Percentiles rank a stretch among this genome's conserved stretches.
phyloP scores from a whole-genome alignment of 2,888 invertebrate species.

The Leptinotarsa haldemani region DNA sequence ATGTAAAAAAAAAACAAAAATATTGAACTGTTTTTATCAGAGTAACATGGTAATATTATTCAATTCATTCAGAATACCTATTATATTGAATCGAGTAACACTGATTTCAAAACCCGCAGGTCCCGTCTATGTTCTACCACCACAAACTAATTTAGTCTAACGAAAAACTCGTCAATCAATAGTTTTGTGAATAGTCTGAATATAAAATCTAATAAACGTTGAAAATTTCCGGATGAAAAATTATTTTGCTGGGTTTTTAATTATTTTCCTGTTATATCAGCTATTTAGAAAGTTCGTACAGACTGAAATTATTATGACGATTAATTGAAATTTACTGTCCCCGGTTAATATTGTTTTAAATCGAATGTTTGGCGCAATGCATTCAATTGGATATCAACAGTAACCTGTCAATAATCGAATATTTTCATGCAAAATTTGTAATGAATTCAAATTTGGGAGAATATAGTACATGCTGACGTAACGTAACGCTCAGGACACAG shows the following conservation, averaged over 20 bases:
- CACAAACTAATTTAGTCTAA: background rate
- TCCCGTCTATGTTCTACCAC: background rate
- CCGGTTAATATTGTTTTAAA: too few relatives aligned
- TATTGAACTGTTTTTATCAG: background rate
- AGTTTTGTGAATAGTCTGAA: background rate
- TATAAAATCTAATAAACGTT: background rate
- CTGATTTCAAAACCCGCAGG: background rate
- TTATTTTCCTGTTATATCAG: background rate
- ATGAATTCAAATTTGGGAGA: too few relatives aligned
- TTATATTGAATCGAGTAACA: background rate
- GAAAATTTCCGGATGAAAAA: constrained; percentile 4
- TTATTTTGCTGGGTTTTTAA: background rate
- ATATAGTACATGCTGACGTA: too few relatives aligned
- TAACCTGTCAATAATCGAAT: too few relatives aligned
- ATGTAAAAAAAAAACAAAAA: too few relatives aligned
- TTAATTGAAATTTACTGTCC: too few relatives aligned
- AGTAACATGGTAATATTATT: background rate
- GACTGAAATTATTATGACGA: background rate
- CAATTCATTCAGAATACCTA: background rate
- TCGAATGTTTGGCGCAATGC: too few relatives aligned
- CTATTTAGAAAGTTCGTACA: background rate
- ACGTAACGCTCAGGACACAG: too few relatives aligned
- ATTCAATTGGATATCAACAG: too few relatives aligned
- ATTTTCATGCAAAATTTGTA: too few relatives aligned
- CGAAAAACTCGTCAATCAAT: background rate